A percentile compares a stretch with the other conserved stretches of the same genome.
phyloP scores from a whole-genome alignment of 53 echinoderm and acorn worm genomes.

The Temnopleurus reevesii region DNA sequence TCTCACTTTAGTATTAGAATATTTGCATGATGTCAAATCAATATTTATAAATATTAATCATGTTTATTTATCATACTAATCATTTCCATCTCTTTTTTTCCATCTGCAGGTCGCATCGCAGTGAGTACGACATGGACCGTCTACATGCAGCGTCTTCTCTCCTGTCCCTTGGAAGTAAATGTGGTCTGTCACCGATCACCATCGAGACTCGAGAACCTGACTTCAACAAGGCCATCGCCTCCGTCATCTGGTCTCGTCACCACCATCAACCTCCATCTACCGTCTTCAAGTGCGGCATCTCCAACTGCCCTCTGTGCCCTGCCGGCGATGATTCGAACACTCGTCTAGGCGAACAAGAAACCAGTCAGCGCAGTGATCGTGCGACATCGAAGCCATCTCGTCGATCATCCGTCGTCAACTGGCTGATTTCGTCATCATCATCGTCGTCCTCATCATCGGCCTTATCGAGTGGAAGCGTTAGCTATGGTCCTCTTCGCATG shows the following conservation, averaged over 20 bases:
- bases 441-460: neutral
- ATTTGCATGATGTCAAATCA: too few relatives aligned
- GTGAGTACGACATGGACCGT: slow-evolving; percentile 2
- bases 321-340: neutral
- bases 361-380: neutral
- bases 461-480: neutral
- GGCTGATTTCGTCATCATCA: slow-evolving; percentile 36
- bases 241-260: slow-evolving; percentile 50
- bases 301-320: slow-evolving; percentile 48
- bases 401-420: slow-evolving; percentile 43
- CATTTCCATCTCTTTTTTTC: neutral
- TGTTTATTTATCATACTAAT: too few relatives aligned
- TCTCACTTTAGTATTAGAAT: too few relatives aligned
- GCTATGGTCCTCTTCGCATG: neutral
- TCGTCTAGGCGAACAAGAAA: neutral
- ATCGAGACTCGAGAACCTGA: slow-evolving; percentile 22
- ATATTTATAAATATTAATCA: too few relatives aligned
- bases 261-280: neutral
- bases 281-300: slow-evolving; percentile 42
- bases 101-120: neutral
- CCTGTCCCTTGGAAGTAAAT: neutral
- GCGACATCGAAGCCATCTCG: neutral
- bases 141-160: slow-evolving; percentile 44
- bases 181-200: slow-evolving; percentile 26
- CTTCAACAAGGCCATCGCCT: slow-evolving; percentile 48